Evolutionary conservation across 2,113 vertebrate species (phyloP).

Genomic region (Vidua macroura): DNA sequence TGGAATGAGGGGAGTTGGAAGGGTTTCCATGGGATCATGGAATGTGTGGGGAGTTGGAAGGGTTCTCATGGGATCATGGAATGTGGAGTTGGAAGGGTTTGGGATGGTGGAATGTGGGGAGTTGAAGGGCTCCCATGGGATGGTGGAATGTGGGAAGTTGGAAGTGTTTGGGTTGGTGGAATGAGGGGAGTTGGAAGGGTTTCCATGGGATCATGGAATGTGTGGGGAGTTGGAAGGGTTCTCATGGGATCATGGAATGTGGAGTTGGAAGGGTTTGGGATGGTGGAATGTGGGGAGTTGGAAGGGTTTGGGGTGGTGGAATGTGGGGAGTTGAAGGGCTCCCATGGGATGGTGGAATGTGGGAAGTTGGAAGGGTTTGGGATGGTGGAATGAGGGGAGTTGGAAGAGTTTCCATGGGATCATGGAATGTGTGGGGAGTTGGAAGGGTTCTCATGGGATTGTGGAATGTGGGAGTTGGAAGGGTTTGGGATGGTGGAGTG

Average conservation of each 20-base stretch:
- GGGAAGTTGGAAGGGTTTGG: not conserved
- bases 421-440: not conserved
- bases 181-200: not conserved
- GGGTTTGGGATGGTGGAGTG: not conserved
- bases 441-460: not conserved
- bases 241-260: no score
- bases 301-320: not conserved
- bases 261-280: not conserved
- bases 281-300: not conserved
- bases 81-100: not conserved
- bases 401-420: no score
- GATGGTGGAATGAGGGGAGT: no score
- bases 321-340: not conserved
- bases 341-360: not conserved
- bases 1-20: no score
- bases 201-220: not conserved
- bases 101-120: not conserved
- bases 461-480: no score
- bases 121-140: not conserved
- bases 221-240: not conserved
- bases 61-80: not conserved
- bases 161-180: not conserved
- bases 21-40: no score
- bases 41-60: accelerated
- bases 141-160: accelerated